A percentile compares a stretch with the other conserved stretches of the same genome.
Conservation (phyloP, 2,113 vertebrate genomes). For the Heloderma charlesbogerti region DNA sequence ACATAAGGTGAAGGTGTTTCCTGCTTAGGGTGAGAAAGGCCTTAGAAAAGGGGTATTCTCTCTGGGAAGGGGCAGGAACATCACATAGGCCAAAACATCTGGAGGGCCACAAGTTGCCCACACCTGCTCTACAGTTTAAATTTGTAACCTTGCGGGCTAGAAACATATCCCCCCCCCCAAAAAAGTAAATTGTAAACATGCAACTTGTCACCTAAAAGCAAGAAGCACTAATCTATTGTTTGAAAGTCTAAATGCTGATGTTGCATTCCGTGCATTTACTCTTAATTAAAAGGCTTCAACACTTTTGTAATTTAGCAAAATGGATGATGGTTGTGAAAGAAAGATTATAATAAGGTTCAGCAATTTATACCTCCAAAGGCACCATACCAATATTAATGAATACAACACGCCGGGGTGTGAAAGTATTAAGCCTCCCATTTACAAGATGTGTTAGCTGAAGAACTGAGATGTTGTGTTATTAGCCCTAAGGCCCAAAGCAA, state of each 20-base stretch:
- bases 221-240: background rate
- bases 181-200: background rate
- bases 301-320: conserved; percentile 27
- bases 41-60: too few species aligned
- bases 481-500: conserved; percentile 18
- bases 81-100: too few species aligned
- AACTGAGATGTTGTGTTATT: background rate
- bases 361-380: conserved; percentile 23
- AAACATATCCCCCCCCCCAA: background rate
- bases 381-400: conserved; percentile 35
- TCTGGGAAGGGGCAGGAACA: too few species aligned
- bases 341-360: conserved; percentile 27
- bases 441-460: conserved; percentile 15
- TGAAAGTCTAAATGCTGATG: conserved; percentile 1
- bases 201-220: background rate
- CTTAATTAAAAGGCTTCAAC: conserved; percentile 35
- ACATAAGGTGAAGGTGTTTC: too few species aligned
- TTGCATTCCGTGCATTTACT: conserved; percentile 18
- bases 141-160: background rate
- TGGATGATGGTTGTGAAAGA: conserved; percentile 17
- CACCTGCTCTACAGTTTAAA: background rate
- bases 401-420: conserved; percentile 20
- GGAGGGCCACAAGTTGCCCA: too few species aligned
- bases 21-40: too few species aligned
- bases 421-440: conserved; percentile 22